These are phyloP conservation scores for Noctua pronuba DNA, from an alignment of 2,888 invertebrate species.

Conservation along the genomic window DNA sequence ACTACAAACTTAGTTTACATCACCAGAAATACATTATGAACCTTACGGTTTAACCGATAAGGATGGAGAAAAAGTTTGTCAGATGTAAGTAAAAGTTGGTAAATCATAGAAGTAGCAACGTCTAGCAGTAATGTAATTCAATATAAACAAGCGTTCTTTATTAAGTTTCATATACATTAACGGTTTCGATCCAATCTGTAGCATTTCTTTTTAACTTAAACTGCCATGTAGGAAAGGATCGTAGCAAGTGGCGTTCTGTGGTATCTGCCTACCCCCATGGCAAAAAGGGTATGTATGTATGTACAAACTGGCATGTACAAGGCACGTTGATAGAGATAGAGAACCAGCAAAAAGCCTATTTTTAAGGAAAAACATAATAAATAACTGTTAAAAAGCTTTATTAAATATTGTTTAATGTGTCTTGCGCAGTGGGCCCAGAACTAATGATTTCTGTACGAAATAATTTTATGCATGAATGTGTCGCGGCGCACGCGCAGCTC, in stretches of 20 bases:
- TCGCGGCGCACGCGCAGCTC: constrained; percentile 63
- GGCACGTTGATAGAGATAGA: background rate
- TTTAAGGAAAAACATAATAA: background rate
- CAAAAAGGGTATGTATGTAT: background rate
- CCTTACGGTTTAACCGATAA: background rate
- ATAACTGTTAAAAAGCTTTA: constrained; percentile 13
- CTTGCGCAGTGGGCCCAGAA: constrained; percentile 39
- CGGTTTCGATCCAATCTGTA: background rate
- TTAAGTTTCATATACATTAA: constrained; percentile 49
- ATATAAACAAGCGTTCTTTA: constrained; percentile 42
- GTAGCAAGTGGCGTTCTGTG: background rate
- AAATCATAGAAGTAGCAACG: constrained; percentile 33
- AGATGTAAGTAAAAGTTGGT: constrained; percentile 4
- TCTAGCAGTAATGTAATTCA: constrained; percentile 48
- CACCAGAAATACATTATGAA: background rate
- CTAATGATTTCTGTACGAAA: constrained; percentile 73
- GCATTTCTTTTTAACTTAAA: background rate
- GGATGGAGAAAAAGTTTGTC: background rate
- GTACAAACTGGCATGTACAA: background rate
- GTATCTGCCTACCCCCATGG: background rate
- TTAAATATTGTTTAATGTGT: constrained; percentile 33
- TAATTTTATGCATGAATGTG: constrained; percentile 81
- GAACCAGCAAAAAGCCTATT: background rate
- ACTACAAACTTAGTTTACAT: constrained; percentile 6
- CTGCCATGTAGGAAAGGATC: background rate